These are phyloP conservation scores for Platalea minor DNA, from an alignment of 2,797 vertebrate genomes.

Conservation along the genomic window DNA sequence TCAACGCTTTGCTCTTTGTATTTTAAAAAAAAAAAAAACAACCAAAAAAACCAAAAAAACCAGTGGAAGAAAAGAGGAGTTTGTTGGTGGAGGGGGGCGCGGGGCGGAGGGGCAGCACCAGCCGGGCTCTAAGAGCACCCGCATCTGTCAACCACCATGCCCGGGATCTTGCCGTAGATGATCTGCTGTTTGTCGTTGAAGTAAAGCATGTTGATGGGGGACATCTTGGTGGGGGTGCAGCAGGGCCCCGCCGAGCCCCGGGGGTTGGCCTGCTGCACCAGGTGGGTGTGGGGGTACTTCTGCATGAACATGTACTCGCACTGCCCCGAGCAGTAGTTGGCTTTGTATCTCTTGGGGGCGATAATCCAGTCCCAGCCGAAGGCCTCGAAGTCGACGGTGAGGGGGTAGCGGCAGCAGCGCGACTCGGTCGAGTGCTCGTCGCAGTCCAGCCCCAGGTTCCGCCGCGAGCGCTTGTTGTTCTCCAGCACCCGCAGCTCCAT, in stretches of 20 bases:
- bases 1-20: background rate
- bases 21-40: too few relatives aligned
- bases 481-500: constrained; percentile 98
- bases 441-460: constrained; percentile 96
- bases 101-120: background rate
- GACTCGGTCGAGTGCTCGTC: constrained; percentile 97
- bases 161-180: constrained; percentile 98
- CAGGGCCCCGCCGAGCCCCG: constrained; percentile 95
- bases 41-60: background rate
- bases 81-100: background rate
- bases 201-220: constrained; percentile 99
- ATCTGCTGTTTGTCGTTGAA: constrained; percentile 99
- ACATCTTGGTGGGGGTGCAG: constrained; percentile 99
- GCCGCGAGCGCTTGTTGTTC: constrained; percentile 92
- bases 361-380: constrained; percentile 99
- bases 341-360: constrained; percentile 97
- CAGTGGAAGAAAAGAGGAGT: background rate
- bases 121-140: constrained; percentile 87
- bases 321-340: constrained; percentile 98
- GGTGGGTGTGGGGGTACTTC: constrained; percentile 97
- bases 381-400: constrained; percentile 97
- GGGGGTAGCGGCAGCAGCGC: constrained; percentile 95
- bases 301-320: constrained; percentile 99
- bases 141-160: constrained; percentile 97
- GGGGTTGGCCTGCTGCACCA: constrained; percentile 97